Evolutionary conservation across 1,140 invertebrate genomes (phyloP).

Genomic region (Lucilia cuprina): DNA sequence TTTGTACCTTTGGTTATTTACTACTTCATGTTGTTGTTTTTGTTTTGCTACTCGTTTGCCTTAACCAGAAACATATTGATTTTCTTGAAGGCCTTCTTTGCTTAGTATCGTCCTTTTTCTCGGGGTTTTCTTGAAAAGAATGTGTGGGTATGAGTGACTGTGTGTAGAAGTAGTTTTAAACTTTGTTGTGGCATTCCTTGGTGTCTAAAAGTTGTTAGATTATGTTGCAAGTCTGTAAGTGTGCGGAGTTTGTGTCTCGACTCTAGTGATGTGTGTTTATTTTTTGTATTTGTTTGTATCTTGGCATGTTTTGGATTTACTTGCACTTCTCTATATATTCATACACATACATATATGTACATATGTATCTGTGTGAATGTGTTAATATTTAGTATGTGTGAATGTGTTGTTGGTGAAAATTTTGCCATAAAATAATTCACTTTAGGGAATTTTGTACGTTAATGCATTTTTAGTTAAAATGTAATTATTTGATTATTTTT

Average conservation of each 20-base stretch:
- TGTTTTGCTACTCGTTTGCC: background rate
- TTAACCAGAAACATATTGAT: slow-evolving; percentile 36
- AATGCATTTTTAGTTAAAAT: slow-evolving; percentile 37
- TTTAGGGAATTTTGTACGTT: slow-evolving; percentile 30
- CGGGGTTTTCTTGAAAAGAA: too few species aligned
- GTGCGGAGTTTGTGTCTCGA: background rate
- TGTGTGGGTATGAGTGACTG: background rate
- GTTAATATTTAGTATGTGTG: background rate
- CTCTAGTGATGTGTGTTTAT: background rate
- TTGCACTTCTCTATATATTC: background rate
- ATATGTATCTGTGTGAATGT: too few species aligned
- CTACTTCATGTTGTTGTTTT: background rate
- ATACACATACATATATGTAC: background rate
- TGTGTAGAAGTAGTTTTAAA: slow-evolving; percentile 29
- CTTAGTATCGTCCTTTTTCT: background rate
- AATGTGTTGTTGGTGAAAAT: background rate
- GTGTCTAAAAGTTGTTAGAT: slow-evolving; percentile 25
- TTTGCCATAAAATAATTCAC: slow-evolving; percentile 27
- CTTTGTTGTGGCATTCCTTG: slow-evolving; percentile 34
- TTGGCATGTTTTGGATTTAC: background rate
- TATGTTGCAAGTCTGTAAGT: background rate
- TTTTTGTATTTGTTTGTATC: background rate
- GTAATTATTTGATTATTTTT: slow-evolving; percentile 31
- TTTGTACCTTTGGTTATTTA: background rate
- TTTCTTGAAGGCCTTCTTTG: slow-evolving; percentile 32